Evolutionary conservation across 2,113 vertebrate species (phyloP), one percentile per base, ranked within the genome.

Genomic region (Sigmodon hispidus): DNA sequence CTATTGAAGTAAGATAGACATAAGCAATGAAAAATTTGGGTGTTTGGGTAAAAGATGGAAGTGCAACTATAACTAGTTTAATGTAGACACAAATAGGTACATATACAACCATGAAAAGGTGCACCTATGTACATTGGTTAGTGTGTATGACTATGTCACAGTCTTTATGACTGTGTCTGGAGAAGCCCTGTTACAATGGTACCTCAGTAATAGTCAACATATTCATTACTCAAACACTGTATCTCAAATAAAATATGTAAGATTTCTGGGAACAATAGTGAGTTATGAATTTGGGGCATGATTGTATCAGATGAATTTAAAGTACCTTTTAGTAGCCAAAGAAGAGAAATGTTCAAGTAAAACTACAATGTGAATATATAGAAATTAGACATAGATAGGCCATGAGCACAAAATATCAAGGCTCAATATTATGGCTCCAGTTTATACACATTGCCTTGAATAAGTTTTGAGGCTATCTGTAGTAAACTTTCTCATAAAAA

Each of bases 401-500:
- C 43, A 48, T 24, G n/a, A 77, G 24, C 36, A 61, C 63, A 21
- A 61, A 75, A 2, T 55, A 15, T 26, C 9, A 36, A n/a, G 36
- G 26, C 57, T 76, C 36, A 76, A 84, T n/a, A 73, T 84, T 80
- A 69, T 52, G 21, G 6, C 7, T 94, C 45, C 24, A 52, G 19
- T 80, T 86, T 5, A 69, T 85, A 55, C 1, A 10, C 29, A 48
- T 76, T 4, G 81, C 29, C 4, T 17, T 67, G 3, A 16, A 29
- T 48, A 95, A 75, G 57, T 70, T 70, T 11, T 59, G 34, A 63
- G 34, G 83, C 34, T 72, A 34, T 76, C 3, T 50, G 5, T 70
- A 61, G 48, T 69, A 75, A 4, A 24, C 65, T 94, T 93, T 84
- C 24, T 90, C 65, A 85, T 81, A 31, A 77, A 91, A 86, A 65